Percentiles rank a stretch among this genome's conserved stretches.
Conservation (phyloP, 2,797 vertebrate genomes). For the Sternotherus odoratus region DNA sequence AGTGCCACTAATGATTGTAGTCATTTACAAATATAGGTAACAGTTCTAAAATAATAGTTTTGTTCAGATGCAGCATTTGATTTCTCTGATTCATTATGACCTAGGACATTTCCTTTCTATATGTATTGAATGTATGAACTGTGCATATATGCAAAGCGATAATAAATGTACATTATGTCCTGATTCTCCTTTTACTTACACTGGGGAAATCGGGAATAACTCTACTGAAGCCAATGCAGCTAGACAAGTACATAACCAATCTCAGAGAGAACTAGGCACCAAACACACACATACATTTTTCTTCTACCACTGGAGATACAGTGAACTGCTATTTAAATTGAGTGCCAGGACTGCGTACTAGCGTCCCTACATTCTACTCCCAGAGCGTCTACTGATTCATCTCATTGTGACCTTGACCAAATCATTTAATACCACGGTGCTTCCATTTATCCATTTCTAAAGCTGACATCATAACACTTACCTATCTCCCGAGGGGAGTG, state of each 20-base stretch:
- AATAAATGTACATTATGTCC: background rate
- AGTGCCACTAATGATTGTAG: background rate
- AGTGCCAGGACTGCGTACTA: background rate
- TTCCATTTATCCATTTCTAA: background rate
- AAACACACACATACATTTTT: background rate
- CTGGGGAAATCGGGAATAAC: background rate
- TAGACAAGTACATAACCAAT: background rate
- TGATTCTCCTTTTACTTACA: background rate
- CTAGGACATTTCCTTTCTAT: background rate
- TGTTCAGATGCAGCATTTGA: background rate
- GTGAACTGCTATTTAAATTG: accelerated
- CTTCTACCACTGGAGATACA: too few species aligned
- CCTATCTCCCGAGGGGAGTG: background rate
- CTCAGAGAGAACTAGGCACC: background rate
- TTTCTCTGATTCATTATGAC: background rate
- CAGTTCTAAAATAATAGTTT: background rate
- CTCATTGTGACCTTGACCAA: background rate
- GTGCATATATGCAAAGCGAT: background rate
- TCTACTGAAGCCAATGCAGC: background rate
- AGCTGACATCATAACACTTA: background rate
- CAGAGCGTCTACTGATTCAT: background rate
- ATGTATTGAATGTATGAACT: background rate
- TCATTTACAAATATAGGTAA: background rate
- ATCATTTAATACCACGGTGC: accelerated
- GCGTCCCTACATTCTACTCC: background rate